Evolutionary conservation across 2,797 vertebrate species (phyloP).

Genomic region (Chelon auratus): DNA sequence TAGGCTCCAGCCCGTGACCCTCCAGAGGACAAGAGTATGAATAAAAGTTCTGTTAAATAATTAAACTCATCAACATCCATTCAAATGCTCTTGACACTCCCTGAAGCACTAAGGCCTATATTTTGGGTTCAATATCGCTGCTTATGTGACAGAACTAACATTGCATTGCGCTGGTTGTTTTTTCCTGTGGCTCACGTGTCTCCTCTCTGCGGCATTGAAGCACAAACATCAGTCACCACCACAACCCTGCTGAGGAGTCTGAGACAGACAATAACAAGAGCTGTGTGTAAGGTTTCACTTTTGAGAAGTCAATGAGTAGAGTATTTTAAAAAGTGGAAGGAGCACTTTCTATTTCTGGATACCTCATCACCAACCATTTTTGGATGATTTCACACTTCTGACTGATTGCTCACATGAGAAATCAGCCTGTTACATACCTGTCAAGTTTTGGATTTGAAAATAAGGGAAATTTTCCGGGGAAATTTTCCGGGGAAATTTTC

Average conservation of each 20-base stretch:
- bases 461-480: too few relatives aligned
- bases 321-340: rapidly evolving
- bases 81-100: not conserved
- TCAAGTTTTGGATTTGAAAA: too few relatives aligned
- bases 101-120: not conserved
- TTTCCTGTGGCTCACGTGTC: not conserved
- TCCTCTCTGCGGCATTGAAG: not conserved
- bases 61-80: too few relatives aligned
- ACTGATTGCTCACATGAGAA: too few relatives aligned
- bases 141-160: not conserved
- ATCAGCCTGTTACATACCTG: too few relatives aligned
- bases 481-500: too few relatives aligned
- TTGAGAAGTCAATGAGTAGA: not conserved
- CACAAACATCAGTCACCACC: not conserved
- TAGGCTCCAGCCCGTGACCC: too few relatives aligned
- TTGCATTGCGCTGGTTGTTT: not conserved
- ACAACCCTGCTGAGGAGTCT: not conserved
- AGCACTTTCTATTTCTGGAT: not conserved
- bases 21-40: too few relatives aligned
- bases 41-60: too few relatives aligned
- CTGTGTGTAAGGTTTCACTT: not conserved
- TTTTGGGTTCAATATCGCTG: not conserved
- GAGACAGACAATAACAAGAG: slow-evolving; percentile 15
- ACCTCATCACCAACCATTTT: not conserved
- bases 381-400: too few relatives aligned